Evolutionary conservation across 2,113 vertebrate genomes (phyloP), one percentile per base, ranked within the genome.

Genomic region (Epinephelus fuscoguttatus): DNA sequence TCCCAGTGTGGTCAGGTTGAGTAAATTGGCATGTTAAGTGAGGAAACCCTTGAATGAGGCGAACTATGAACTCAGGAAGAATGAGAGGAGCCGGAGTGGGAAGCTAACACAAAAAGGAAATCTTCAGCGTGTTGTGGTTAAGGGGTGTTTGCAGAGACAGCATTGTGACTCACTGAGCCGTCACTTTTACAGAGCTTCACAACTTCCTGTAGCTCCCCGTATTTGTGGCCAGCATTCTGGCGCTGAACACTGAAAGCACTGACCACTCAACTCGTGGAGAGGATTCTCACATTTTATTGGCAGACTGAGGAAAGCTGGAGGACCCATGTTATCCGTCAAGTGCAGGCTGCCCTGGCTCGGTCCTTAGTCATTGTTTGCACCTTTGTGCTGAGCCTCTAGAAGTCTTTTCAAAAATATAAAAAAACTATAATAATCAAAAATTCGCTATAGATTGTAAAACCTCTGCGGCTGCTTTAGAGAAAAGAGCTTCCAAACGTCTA

Each of bases 161-260:
- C 87, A 92, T 91, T 94, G 92, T 93, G 91, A 94, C 79, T 93
- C 90, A 92, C 81, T 91, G 82, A 94, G 84, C 88, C 83, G 55
- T 94, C 82, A 82, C 79, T 93, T 93, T 94, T 88, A 93, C 78
- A 81, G 87, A 94, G 89, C 82, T 92, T 91, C 89, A 90, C 91
- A 93, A 88, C 90, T 93, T 95, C 93, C 93, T 89, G 88, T 86
- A 88, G 85, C 67, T 91, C 80, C 77, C 70, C 62, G 77, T 82
- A 91, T 93, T 86, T 95, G 90, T 79, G 78, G 77, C 59, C 50
- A 55, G 70, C 84, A 77, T 70, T 92, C 72, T 89, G 85, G 82
- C 81, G 80, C 81, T 50, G 82, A 93, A 74, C 86, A 86, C 88
- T 52, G 11, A 50, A 86, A 89, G 84, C 87, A 90, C 78, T 89